Conservation (phyloP, 2,888 invertebrate genomes). For the Calameuta filiformis region DNA sequence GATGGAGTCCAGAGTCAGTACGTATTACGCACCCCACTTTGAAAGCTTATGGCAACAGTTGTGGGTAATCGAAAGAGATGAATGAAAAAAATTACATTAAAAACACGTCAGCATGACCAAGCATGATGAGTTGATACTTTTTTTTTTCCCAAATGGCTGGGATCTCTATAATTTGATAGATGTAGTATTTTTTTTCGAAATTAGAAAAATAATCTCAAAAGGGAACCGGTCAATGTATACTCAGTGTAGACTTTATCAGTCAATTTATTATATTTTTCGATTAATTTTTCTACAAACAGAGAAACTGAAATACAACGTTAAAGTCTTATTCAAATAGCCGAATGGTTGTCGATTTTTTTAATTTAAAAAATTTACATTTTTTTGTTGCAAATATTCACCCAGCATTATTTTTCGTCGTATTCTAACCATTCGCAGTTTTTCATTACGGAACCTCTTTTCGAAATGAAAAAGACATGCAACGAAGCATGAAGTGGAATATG, state of each 20-base stretch:
- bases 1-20: neutral
- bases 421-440: slow-evolving; percentile 19
- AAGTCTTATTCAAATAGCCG: neutral
- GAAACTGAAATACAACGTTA: neutral
- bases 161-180: slow-evolving; percentile 36
- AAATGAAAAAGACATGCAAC: slow-evolving; percentile 47
- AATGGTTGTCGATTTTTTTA: neutral
- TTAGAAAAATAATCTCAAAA: neutral
- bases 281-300: neutral
- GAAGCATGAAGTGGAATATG: slow-evolving; percentile 43
- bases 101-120: slow-evolving; percentile 40
- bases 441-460: slow-evolving; percentile 40
- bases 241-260: neutral
- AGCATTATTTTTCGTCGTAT: neutral
- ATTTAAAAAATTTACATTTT: neutral
- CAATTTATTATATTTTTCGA: neutral
- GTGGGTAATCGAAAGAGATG: slow-evolving; percentile 22
- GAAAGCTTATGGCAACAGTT: slow-evolving; percentile 31
- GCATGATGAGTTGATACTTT: slow-evolving; percentile 30
- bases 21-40: slow-evolving; percentile 14
- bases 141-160: slow-evolving; percentile 19
- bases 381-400: neutral
- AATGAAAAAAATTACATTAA: slow-evolving; percentile 3
- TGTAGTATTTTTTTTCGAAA: neutral
- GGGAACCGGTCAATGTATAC: neutral